Evolutionary conservation across 2,113 vertebrate species (phyloP), one percentile per base, ranked within the genome.

Genomic region (Pangasianodon hypophthalmus): DNA sequence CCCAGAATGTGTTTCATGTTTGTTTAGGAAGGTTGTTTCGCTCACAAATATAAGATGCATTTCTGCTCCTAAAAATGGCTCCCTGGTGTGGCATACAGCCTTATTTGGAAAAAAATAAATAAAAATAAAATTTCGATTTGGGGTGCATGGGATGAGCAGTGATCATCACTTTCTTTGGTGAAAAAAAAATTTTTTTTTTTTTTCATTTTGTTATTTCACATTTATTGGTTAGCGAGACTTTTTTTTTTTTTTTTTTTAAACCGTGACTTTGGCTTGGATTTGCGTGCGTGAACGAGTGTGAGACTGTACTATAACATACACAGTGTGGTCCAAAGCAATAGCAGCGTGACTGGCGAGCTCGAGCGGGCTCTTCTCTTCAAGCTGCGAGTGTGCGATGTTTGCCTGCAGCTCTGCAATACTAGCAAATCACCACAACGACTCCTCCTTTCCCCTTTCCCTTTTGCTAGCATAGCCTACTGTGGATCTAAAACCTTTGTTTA

Each of bases 281-380:
- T 88, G 14, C 56, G 73, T 84, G 52, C 16, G 41, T 80, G 62
- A 75, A 24, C 3, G 88, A 80, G 79, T 56, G 86, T 37, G 83
- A 85, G 88, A 81, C 82, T 32, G 54, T 88, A 84, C 62, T 8
- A 62, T 89, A 79, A 87, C 77, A 6, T 84, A 90, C 75, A 91
- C 60, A 64, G 82, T 92, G 92, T 92, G 88, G 83, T 87, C 83
- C 46, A 87, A 83, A 90, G 91, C 92, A 86, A 89, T 91, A 91
- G 93, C 91, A 88, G 87, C 84, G 88, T 62, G 77, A 79, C 75
- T 41, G 69, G 21, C 77, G 81, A 85, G 84, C 71, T 26, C 16
- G 56, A 64, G 83, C 56, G 58, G 58, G 75, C 87, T 62, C 54
- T 80, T 9, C 44, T 62, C 77, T 87, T 56, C 62, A 54, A 67